A percentile compares a stretch with the other conserved stretches of the same genome.
These are phyloP conservation scores for Neopelma chrysocephalum DNA, from an alignment of 2,797 vertebrate genomes.

Conservation along the genomic window DNA sequence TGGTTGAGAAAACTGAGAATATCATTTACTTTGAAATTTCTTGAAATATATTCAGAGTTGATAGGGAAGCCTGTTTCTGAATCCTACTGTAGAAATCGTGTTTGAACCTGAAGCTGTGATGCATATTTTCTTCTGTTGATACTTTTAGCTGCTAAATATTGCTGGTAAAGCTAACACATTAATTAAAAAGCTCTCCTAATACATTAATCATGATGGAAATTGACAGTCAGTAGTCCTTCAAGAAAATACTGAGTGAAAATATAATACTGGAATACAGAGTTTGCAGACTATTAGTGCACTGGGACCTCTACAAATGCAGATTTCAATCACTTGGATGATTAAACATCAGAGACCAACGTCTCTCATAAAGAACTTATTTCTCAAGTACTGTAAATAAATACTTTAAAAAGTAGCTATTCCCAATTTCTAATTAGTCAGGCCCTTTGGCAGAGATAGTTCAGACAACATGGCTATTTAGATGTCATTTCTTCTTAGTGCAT, in stretches of 20 bases:
- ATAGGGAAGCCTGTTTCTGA: not conserved
- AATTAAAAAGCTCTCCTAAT: slow-evolving; percentile 18
- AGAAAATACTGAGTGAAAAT: not conserved
- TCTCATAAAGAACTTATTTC: not conserved
- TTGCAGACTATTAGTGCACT: not conserved
- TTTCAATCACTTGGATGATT: not conserved
- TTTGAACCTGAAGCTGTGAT: not conserved
- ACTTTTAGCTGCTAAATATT: not conserved
- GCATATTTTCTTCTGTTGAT: not conserved
- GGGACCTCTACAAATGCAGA: not conserved
- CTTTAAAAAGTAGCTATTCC: not conserved
- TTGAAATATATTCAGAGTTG: not conserved
- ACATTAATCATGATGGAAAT: not conserved
- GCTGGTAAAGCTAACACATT: not conserved
- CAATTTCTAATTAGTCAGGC: not conserved
- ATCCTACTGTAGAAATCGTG: not conserved
- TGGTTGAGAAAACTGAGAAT: not conserved
- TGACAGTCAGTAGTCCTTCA: not conserved
- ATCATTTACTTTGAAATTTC: not conserved
- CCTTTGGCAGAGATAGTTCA: not conserved
- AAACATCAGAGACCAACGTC: not conserved
- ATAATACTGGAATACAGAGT: not conserved
- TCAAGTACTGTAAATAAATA: not conserved
- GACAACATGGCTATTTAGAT: not conserved
- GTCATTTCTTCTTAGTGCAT: not conserved